Base-by-base conservation (phyloP, 37 sponge, comb jelly and placozoan genomes). In the Sycon ciliatum region DNA sequence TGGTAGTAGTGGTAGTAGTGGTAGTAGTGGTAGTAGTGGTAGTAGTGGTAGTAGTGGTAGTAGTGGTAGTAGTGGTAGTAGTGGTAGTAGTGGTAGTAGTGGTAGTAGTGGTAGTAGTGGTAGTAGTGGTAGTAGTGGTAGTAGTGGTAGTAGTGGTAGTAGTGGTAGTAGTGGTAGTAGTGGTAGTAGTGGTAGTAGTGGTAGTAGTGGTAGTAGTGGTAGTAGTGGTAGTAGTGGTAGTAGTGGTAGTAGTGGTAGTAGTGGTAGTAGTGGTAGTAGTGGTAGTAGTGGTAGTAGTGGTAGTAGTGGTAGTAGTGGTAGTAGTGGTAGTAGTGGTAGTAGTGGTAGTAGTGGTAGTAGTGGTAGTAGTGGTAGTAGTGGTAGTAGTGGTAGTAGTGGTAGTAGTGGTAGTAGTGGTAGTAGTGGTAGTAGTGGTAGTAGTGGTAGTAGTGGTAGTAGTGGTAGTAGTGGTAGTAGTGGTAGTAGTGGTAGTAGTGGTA, bases 31-130 rank as follows among this genome's bases (percentile, higher is more conserved):
- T 46, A 46, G 52, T 46, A 46, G 52, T 46, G 52, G 52, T 46
- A 46, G 52, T 46, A 46, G 52, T 46, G 52, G 52, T 46, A 46
- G 52, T 46, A 46, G 52, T 46, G 52, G 52, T 46, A 46, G 52
- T 46, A 46, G 52, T 46, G 52, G 52, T 46, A 46, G 52, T 46
- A 46, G 52, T 46, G 52, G 52, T 46, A 46, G 52, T 46, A 46
- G 52, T 46, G 52, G 52, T 46, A 46, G 52, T 46, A 46, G 52
- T 46, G 52, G 52, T 46, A 46, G 52, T 46, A 46, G 52, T 46
- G 52, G 52, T 46, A 46, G 52, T 46, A 46, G 52, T 46, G 52
- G 52, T 46, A 46, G 52, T 46, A 46, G 52, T 46, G 52, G 52
- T 46, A 46, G 52, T 46, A 46, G 52, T 46, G 52, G 52, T 46